These are phyloP conservation scores for Dryadula phaetusa DNA, from an alignment of 2,888 invertebrate species.

Conservation along the genomic window DNA sequence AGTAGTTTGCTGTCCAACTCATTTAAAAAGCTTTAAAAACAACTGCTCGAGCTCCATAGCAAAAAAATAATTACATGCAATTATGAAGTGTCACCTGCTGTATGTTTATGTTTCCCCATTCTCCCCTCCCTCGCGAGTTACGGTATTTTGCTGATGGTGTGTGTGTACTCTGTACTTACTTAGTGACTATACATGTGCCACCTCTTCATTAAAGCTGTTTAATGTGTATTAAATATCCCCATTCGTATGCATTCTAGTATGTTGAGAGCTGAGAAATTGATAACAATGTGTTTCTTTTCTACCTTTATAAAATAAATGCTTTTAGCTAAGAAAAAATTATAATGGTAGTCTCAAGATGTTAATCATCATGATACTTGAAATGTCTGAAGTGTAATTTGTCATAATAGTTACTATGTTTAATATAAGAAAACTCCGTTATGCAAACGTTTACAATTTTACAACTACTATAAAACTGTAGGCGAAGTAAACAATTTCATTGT, in stretches of 20 bases:
- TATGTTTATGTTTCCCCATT: slow-evolving; percentile 43
- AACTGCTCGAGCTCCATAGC: slow-evolving; percentile 34
- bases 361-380: slow-evolving; percentile 10
- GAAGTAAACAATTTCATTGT: slow-evolving; percentile 8
- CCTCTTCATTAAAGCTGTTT: slow-evolving; percentile 34
- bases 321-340: slow-evolving; percentile 1
- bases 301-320: slow-evolving; percentile 1
- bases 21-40: slow-evolving; percentile 42
- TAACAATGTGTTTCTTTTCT: slow-evolving; percentile 6
- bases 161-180: slow-evolving; percentile 24
- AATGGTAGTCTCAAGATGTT: neutral
- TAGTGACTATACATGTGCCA: slow-evolving; percentile 28
- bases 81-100: slow-evolving; percentile 48
- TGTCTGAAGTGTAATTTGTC: slow-evolving; percentile 5
- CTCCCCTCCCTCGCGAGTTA: slow-evolving; percentile 36
- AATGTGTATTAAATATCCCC: slow-evolving; percentile 24
- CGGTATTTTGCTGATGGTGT: slow-evolving; percentile 37
- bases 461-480: slow-evolving; percentile 12
- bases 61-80: slow-evolving; percentile 47
- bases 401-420: slow-evolving; percentile 3
- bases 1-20: slow-evolving; percentile 28
- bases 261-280: slow-evolving; percentile 16
- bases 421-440: neutral
- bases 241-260: slow-evolving; percentile 16
- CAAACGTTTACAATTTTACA: slow-evolving; percentile 15